Evolutionary conservation across 2,797 vertebrate genomes (phyloP), one percentile per base, ranked within the genome.

Genomic region (Somateria mollissima): DNA sequence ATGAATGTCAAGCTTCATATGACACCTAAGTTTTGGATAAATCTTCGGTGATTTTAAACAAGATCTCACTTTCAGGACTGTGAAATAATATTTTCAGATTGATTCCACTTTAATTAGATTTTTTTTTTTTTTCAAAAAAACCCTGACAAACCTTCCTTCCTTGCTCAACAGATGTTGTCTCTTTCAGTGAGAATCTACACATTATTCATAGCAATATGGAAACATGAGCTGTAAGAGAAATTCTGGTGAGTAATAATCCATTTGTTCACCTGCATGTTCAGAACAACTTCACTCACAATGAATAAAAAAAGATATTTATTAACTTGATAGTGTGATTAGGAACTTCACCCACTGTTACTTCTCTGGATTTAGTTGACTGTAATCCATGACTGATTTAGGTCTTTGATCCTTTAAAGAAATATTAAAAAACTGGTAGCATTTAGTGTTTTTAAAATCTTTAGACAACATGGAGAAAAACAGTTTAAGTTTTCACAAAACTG

Each of bases 401-500:
- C 37, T 80, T 80, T 76, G 70, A 78, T 82, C 45, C 22, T 82
- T 32, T 79, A 54, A 90, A 90, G 82, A 32, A 49, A 34, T 49
- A 34, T 21, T 43, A 43, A 27, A 82, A 80, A 79, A 1, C 8
- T 74, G 37, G 53, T 83, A 73, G 53, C 67, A 79, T 82, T 94
- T 92, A 65, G 0, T 0, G 3, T 53, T 93, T 83, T 90, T 65
- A 51, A 71, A 65, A 95, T 74, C 61, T 93, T 91, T 45, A 77
- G 62, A 56, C 53, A 84, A 83, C 84, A 84, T 87, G 94, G 93
- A 93, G 86, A 91, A 90, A 94, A 81, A 57, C 51, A 90, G 65
- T 76, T 90, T 84, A 95, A 86, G 65, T 47, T 92, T 96, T 97
- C 66, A 89, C 53, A 82, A 83, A 96, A 95, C 87, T 74, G 65